Evolutionary conservation across 1,140 invertebrate genomes (phyloP), one percentile per base, ranked within the genome.

Genomic region (Panagrolaimus sp.): DNA sequence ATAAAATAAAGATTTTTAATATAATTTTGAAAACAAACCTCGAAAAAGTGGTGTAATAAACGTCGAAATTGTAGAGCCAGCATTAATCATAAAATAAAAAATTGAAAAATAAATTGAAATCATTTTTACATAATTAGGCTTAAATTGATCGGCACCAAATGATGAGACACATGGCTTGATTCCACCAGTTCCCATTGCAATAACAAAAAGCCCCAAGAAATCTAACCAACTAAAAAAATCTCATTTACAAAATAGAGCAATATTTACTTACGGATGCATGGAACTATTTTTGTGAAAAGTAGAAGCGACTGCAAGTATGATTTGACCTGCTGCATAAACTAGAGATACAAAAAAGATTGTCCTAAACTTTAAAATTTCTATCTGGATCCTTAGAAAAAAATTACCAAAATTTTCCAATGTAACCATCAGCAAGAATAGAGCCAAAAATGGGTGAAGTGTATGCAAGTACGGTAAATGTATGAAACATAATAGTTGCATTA

Each of bases 141-240:
- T 77, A 38, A 93, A 94, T 85, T 98, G 95, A 85, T 98, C 94
- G 0, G 92, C 95, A 23, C 94, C 95, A 83, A 98, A 97, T 0
- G 94, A 90, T 0, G 91, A 88, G 0, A 97, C 94, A 82, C 93
- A 97, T 0, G 95, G 93, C 75, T 88, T 88, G 84, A 91, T 91
- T 85, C 98, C 95, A 85, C 98, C 94, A 0, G 92, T 94, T 20
- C 94, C 95, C 83, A 98, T 97, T 0, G 94, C 91, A 0, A 91
- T 88, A 0, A 97, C 93, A 82, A 93, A 97, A 1, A 95, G 93
- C 81, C 98, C 98, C 78, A 98, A 97, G 1, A 95, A 92, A 11
- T 93, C 95, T 11, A 63, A 57, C 51, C 51, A 57, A 25, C 51
- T 57, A 16, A 57, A 57, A 25, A 25, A 57, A n/a, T n/a, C n/a